Evolutionary conservation across 2,113 vertebrate species (phyloP), one percentile per base, ranked within the genome.

Genomic region (Seriola quinqueradiata): DNA sequence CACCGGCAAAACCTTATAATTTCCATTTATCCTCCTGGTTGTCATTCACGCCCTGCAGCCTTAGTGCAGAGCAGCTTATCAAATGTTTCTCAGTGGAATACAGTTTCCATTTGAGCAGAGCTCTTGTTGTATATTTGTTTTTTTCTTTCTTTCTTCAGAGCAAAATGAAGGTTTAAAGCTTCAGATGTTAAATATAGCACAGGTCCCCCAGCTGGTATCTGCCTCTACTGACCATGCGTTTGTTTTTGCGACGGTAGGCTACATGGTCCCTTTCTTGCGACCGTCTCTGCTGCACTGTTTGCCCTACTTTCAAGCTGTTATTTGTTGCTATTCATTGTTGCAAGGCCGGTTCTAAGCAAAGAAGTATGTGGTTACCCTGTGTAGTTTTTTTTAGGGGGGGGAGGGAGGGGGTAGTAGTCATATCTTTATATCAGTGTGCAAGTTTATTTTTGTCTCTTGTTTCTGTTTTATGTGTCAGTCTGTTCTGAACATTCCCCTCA

Each of bases 131-230:
- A 55, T 78, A 19, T 14, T 10, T 48, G 17, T n/a, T 11, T 63
- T 38, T 64, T 4, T 12, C 5, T 23, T 8, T 44, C 8, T 13
- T 60, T 50, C 19, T 73, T 60, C 55, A 57, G 36, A 57, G 34
- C 32, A 70, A 25, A 42, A 42, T 8, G 40, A 42, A 8, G 40
- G 77, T 77, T 79, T 69, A 46, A 63, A 76, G 61, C 69, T 63
- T 38, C 23, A 38, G 52, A 66, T 81, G 86, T 87, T 90, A 90
- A 87, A 89, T 90, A 89, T 89, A 87, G 86, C 84, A 48, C 85
- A 85, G 55, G 72, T 85, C 70, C 70, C 69, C 74, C 81, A 81
- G 85, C 80, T 83, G 78, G 70, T 71, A 60, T 72, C 52, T 75
- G 79, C 64, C 85, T 83, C 70, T 10, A 78, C 65, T 87, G 79